These are phyloP conservation scores for Pontoporia blainvillei DNA, from an alignment of 2,113 vertebrate species.

Conservation along the genomic window DNA sequence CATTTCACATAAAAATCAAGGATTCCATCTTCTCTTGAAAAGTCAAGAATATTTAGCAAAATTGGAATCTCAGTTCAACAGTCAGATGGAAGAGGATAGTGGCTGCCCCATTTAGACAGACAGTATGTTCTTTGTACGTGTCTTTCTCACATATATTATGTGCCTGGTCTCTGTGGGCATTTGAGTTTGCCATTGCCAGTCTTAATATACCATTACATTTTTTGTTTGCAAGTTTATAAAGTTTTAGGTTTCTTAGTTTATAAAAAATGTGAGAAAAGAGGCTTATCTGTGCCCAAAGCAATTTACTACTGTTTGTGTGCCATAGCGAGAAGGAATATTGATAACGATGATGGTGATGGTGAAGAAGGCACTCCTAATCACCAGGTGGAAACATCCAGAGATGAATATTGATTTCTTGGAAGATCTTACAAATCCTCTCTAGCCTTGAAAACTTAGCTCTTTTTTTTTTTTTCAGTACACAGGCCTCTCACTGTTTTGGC, in stretches of 20 bases:
- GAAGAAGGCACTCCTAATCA: background rate
- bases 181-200: background rate
- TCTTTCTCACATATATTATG: background rate
- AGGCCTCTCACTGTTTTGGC: too few relatives aligned
- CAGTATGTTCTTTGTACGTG: fast-evolving
- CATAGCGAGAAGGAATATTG: background rate
- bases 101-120: background rate
- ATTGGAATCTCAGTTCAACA: background rate
- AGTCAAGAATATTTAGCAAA: background rate
- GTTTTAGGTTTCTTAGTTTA: background rate
- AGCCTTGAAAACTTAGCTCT: background rate
- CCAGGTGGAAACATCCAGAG: background rate
- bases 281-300: background rate
- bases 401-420: background rate
- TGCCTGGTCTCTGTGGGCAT: background rate
- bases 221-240: background rate
- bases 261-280: background rate
- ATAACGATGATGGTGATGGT: too few relatives aligned
- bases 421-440: background rate
- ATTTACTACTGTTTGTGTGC: background rate
- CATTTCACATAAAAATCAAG: slow-evolving; percentile 7
- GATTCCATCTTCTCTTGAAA: background rate
- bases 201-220: background rate
- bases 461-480: background rate
- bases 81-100: background rate